Base-by-base conservation (phyloP, 2,113 vertebrate species). In the Phyllostomus hastatus region DNA sequence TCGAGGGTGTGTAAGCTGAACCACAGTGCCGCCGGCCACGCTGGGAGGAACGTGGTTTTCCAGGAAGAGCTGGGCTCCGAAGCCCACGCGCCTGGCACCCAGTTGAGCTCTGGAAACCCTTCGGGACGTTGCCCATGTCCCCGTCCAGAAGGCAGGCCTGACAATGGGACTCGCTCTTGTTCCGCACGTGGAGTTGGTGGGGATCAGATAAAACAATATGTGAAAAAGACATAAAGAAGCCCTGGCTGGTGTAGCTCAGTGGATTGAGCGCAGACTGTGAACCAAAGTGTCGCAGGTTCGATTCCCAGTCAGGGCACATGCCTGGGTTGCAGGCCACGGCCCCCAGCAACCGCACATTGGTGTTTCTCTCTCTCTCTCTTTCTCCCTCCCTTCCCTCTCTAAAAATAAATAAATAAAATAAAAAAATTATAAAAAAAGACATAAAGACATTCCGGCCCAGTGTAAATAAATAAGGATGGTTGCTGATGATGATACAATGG, bases 401-500 rank as follows among this genome's bases (percentile, higher is more conserved):
- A 41, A 41, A 41, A 41, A 41, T 41, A 41, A 41, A 41, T 41
- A 41, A 41, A 41, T 41, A 41, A 41, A 41, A 41, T 41, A 3
- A 41, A 41, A 41, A 41, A 41, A 41, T 41, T 41, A 41, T 41
- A 41, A 41, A 67, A 41, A 41, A 43, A 43, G 43, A 43, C 43
- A 43, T 43, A 95, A 54, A 80, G 82, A 90, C 50, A 38, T 19
- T 91, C 54, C 14, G 46, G 57, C n/a, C 69, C 52, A 79, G 28
- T 16, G 28, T 81, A 93, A 96, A 97, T 91, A 97, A 96, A 96
- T 83, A 91, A 24, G 94, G 93, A 88, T 66, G n/a, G 28, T 94
- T 95, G 91, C 87, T 96, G 93, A 87, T 33, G 66, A 57, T 69
- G 26, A 86, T 70, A 88, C 92, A 93, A 75, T 6, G 2, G 80